Evolutionary conservation across 2,113 vertebrate genomes (phyloP).

Genomic region (Callionymus lyra): DNA sequence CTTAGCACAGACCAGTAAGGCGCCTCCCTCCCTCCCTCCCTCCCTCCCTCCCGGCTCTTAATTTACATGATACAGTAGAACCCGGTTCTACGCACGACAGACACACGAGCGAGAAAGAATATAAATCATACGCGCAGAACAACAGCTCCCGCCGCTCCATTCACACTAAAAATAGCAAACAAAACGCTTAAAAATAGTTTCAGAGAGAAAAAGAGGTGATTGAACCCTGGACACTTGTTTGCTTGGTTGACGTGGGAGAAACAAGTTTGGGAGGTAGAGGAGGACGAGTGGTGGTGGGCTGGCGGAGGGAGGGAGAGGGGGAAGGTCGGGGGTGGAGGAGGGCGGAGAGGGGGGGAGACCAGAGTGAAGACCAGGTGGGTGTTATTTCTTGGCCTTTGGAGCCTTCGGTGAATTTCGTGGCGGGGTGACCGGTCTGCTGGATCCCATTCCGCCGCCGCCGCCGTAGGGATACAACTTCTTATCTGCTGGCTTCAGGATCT

Average conservation of each 20-base stretch:
- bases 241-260: constrained; percentile 48
- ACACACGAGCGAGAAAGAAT: too few relatives aligned
- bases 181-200: constrained; percentile 39
- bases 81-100: constrained; percentile 18
- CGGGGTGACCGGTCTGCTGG: constrained; percentile 86
- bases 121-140: too few relatives aligned
- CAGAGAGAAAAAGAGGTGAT: constrained; percentile 11
- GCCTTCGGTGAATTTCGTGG: constrained; percentile 85
- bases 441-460: constrained; percentile 74
- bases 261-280: constrained; percentile 58
- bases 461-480: constrained; percentile 93
- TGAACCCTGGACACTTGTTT: constrained; percentile 64
- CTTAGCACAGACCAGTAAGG: constrained; percentile 44
- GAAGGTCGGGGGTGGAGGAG: constrained; percentile 14
- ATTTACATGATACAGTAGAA: constrained; percentile 19
- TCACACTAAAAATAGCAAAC: constrained; percentile 31
- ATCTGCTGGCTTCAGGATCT: constrained; percentile 95
- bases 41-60: neutral
- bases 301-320: neutral
- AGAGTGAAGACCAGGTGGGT: constrained; percentile 33
- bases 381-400: constrained; percentile 90
- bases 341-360: constrained; percentile 7
- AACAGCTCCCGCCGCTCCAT: constrained; percentile 1
- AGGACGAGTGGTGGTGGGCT: constrained; percentile 10
- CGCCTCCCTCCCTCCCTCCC: constrained; percentile 3